Percentiles rank a stretch among this genome's conserved stretches.
These are phyloP conservation scores for Mongoloraphidia duomilia DNA, from an alignment of 2,888 invertebrate genomes.

Conservation along the genomic window DNA sequence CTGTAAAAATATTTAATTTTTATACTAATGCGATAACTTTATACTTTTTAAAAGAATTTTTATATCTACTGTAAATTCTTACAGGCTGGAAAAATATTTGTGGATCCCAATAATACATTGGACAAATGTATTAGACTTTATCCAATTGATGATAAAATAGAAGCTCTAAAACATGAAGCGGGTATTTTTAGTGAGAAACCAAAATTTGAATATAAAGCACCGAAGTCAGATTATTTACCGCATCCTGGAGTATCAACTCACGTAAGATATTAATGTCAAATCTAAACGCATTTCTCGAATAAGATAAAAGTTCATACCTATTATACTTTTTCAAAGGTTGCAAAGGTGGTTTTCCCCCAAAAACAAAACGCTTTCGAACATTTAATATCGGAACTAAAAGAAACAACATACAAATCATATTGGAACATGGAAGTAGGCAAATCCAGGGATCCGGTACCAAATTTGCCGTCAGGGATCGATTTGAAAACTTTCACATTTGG, in stretches of 20 bases:
- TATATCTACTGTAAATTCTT: constrained; percentile 3
- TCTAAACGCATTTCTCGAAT: not conserved
- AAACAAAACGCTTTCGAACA: constrained; percentile 30
- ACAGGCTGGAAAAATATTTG: constrained; percentile 23
- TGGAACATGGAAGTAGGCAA: constrained; percentile 32
- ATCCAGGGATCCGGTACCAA: constrained; percentile 27
- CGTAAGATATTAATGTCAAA: not conserved
- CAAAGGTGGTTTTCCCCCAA: constrained; percentile 19
- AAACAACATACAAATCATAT: constrained; percentile 32
- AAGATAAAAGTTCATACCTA: too few relatives aligned
- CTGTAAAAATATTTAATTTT: constrained; percentile 12
- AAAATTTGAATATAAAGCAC: constrained; percentile 12
- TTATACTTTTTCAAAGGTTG: constrained; percentile 2
- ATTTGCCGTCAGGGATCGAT: constrained; percentile 30
- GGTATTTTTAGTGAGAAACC: constrained; percentile 12
- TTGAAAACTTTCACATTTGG: constrained; percentile 29
- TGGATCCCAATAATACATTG: constrained; percentile 16
- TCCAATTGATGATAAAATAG: constrained; percentile 20
- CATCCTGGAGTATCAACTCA: not conserved
- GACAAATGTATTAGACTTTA: constrained; percentile 20
- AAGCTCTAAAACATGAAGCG: constrained; percentile 22
- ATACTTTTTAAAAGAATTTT: not conserved
- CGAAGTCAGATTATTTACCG: not conserved
- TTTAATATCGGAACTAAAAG: constrained; percentile 30
- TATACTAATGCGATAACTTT: not conserved